Conservation (phyloP, 2,113 vertebrate genomes). For the Etheostoma cragini region DNA sequence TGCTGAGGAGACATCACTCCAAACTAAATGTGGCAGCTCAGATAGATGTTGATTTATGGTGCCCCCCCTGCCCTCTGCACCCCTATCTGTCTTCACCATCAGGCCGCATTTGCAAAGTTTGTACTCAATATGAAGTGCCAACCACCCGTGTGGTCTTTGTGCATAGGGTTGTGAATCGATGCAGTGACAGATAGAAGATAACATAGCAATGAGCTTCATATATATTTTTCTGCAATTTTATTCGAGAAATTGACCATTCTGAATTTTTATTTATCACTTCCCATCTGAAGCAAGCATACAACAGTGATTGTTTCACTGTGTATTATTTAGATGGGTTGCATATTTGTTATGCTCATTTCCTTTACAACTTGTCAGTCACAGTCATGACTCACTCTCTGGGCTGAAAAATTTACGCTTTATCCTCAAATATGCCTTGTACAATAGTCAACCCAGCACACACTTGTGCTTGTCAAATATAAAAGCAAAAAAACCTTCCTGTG, state of each 20-base stretch:
- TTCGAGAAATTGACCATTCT: not conserved
- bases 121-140: constrained; percentile 60
- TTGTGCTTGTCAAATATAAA: constrained; percentile 17
- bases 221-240: not conserved
- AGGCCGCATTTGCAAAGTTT: constrained; percentile 73
- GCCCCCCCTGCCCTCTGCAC: constrained; percentile 71
- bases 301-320: not conserved
- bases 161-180: not conserved
- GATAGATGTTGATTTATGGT: constrained; percentile 82
- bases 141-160: constrained; percentile 52
- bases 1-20: constrained; percentile 64
- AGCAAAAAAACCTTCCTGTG: constrained; percentile 24
- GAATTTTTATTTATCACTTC: not conserved
- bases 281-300: not conserved
- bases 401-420: not conserved
- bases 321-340: not conserved
- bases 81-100: constrained; percentile 70
- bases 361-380: not conserved
- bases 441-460: not conserved
- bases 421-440: constrained; percentile 7
- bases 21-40: constrained; percentile 77
- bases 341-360: not conserved
- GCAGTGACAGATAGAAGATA: constrained; percentile 14
- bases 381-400: not conserved
- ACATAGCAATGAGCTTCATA: not conserved